Conservation (phyloP, 2,797 vertebrate genomes). For the Argentina silus region DNA sequence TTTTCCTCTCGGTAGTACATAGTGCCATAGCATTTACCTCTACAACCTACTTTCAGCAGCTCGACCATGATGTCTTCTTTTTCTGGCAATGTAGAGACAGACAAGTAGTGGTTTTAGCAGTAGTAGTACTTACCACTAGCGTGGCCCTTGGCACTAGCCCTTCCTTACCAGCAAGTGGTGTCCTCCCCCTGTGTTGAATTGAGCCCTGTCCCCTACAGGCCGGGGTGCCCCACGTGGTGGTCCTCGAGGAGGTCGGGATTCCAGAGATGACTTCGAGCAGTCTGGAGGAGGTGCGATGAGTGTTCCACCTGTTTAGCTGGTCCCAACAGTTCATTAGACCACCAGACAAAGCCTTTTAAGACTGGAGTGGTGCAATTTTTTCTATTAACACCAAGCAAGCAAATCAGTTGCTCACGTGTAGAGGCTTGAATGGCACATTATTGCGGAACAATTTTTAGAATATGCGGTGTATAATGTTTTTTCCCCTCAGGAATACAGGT, state of each 20-base stretch:
- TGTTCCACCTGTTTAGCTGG: constrained; percentile 11
- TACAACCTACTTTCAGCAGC: background rate
- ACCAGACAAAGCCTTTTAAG: no score
- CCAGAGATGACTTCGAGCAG: constrained; percentile 70
- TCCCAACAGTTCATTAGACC: background rate
- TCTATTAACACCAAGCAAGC: background rate
- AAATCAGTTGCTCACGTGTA: no score
- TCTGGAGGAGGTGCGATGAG: constrained; percentile 76
- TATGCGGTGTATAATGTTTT: background rate
- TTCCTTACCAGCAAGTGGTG: background rate
- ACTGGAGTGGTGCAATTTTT: no score
- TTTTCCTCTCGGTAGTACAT: constrained; percentile 14
- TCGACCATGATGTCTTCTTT: constrained; percentile 14
- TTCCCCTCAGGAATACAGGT: background rate
- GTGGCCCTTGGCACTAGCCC: constrained; percentile 19
- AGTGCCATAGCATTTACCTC: background rate
- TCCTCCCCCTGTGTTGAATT: constrained; percentile 49
- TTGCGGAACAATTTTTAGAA: background rate
- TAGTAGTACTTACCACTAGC: constrained; percentile 10
- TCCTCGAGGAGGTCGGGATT: constrained; percentile 85
- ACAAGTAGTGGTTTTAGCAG: constrained; percentile 22
- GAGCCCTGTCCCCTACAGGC: constrained; percentile 76
- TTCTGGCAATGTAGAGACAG: background rate
- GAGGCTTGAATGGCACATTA: background rate
- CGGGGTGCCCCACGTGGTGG: constrained; percentile 82